These are phyloP conservation scores for Slavum lentiscoides DNA, from an alignment of 2,888 invertebrate genomes.

Conservation along the genomic window DNA sequence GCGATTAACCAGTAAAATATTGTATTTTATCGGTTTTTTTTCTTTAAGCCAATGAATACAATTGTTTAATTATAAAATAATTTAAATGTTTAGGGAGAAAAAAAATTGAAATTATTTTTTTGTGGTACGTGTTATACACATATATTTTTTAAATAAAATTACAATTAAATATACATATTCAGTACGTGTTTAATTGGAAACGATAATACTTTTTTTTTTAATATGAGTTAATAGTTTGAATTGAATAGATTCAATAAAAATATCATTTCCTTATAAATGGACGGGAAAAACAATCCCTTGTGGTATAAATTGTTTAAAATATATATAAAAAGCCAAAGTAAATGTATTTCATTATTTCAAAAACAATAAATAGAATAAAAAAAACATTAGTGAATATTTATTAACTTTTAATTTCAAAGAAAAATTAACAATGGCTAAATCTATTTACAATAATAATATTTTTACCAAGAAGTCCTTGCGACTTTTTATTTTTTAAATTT, in stretches of 20 bases:
- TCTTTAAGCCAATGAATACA: too few relatives aligned
- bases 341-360: neutral
- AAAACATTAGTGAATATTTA: constrained; percentile 40
- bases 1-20: too few relatives aligned
- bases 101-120: neutral
- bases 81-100: too few relatives aligned
- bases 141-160: neutral
- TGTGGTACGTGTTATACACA: neutral
- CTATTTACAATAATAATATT: constrained; percentile 37
- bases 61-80: too few relatives aligned
- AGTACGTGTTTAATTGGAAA: neutral
- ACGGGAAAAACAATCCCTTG: neutral
- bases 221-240: neutral
- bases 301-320: neutral
- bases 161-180: constrained; percentile 6
- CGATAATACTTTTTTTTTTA: neutral
- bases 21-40: too few relatives aligned
- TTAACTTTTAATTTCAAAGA: constrained; percentile 37
- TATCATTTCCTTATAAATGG: neutral
- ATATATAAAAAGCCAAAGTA: constrained; percentile 20
- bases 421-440: constrained; percentile 45
- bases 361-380: constrained; percentile 11
- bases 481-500: constrained; percentile 22
- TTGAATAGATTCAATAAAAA: too few relatives aligned
- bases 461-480: constrained; percentile 33